Conservation (phyloP, 2,888 invertebrate species). For the Amphipyra berbera region DNA sequence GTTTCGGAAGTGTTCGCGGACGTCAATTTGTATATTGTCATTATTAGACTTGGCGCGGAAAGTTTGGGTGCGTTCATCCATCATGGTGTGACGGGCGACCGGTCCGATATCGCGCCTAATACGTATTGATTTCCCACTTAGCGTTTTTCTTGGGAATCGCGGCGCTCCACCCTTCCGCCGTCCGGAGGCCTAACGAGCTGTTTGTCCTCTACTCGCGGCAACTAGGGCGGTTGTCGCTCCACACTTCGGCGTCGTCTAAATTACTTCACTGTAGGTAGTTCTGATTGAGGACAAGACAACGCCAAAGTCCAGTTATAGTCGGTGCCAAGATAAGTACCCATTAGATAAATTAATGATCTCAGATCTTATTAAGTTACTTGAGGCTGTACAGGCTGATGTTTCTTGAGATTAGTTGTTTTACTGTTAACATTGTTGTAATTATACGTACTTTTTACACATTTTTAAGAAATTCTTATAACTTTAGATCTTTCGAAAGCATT, state of each 20-base stretch:
- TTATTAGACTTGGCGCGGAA: slow-evolving; percentile 87
- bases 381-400: not conserved
- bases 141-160: slow-evolving; percentile 88
- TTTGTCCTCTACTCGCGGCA: slow-evolving; percentile 86
- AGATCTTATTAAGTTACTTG: not conserved
- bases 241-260: slow-evolving; percentile 53
- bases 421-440: too few relatives aligned
- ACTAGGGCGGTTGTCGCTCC: slow-evolving; percentile 74
- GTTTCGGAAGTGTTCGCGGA: slow-evolving; percentile 86
- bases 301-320: slow-evolving; percentile 28
- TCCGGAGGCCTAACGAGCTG: slow-evolving; percentile 87
- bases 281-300: slow-evolving; percentile 44
- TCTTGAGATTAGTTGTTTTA: not conserved
- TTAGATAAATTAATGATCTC: slow-evolving; percentile 18
- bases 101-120: slow-evolving; percentile 89
- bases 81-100: slow-evolving; percentile 87
- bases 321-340: slow-evolving; percentile 23
- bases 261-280: slow-evolving; percentile 42
- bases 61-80: slow-evolving; percentile 88
- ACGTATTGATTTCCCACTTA: slow-evolving; percentile 90
- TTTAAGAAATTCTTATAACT: too few relatives aligned
- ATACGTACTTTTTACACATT: too few relatives aligned
- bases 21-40: slow-evolving; percentile 90
- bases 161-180: slow-evolving; percentile 88
- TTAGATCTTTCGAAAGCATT: not conserved